Base-by-base conservation (phyloP, 2,888 invertebrate genomes). In the Prenolepis imparis region DNA sequence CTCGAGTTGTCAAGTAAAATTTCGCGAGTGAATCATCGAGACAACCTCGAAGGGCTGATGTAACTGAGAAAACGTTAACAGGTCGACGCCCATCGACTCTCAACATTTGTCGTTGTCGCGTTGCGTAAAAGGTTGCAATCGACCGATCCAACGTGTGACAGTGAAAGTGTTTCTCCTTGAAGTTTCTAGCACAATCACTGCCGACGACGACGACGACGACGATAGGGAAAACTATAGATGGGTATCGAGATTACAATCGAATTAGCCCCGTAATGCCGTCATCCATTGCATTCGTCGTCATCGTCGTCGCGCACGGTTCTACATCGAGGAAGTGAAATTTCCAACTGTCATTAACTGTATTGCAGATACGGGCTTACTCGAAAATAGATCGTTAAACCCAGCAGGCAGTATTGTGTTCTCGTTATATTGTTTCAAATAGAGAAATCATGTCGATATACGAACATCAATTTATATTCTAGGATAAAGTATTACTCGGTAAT, bases 91-190 rank as follows among this genome's bases (percentile, higher is more conserved):
- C 78, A 70, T 59, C 21, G 44, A 77, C 77, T 39, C 39, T 68
- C 41, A 55, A 55, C 77, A 41, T 80, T 80, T 80, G 72, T 80
- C 72, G 57, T 59, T 12, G 32, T 24, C 64, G 72, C 57, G 83
- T 91, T 92, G 82, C 91, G 90, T 86, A 80, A 80, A 90, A 92
- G 84, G 64, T 80, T 28, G 74, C 64, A 39, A 86, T 84, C 72
- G 21, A 44, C 41, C 72, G 70, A 44, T 78, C 83, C 82, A 84
- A 85, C 88, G 84, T 91, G 87, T 93, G 94, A 92, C 93, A 93
- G 94, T 92, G 94, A 94, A 94, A 94, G 94, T 93, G 93, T 92
- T 90, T 93, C 92, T 92, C 94, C 94, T 94, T 93, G 94, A 93
- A 90, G 86, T 91, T 91, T 91, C 87, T 88, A 89, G 85, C 84